phyloP scores from a whole-genome alignment of 2,888 invertebrate genomes.

The Heliconius erato region DNA sequence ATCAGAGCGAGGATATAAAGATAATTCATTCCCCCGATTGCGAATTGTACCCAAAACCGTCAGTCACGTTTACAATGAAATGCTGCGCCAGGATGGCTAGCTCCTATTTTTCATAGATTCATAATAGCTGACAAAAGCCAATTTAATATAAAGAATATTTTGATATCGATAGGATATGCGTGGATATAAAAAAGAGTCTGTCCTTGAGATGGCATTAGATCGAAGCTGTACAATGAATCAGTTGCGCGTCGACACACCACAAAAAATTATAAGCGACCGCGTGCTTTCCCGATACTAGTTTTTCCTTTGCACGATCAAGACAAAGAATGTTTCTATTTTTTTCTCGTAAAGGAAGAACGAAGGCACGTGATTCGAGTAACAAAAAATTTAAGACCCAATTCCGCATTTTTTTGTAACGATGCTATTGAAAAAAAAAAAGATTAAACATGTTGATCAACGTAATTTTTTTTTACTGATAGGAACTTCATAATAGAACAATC shows the following conservation, averaged over 20 bases:
- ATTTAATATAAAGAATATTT: neutral
- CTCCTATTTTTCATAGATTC: neutral
- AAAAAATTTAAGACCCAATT: conserved; percentile 7
- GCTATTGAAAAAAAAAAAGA: neutral
- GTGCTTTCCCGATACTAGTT: conserved; percentile 40
- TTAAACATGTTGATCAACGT: neutral
- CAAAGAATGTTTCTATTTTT: conserved; percentile 20
- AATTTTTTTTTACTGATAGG: neutral
- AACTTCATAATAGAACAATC: neutral
- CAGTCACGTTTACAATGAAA: neutral
- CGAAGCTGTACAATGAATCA: conserved; percentile 36
- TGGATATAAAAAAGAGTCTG: conserved; percentile 12
- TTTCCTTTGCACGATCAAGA: conserved; percentile 25
- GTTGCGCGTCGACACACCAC: conserved; percentile 32
- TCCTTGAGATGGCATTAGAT: conserved; percentile 37
- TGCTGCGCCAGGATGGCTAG: neutral
- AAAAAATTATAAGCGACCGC: conserved; percentile 46
- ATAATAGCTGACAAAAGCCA: neutral
- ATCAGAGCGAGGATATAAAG: neutral
- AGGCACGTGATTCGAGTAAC: conserved; percentile 13
- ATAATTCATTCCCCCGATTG: neutral
- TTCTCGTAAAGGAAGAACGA: conserved; percentile 22
- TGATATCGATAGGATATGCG: neutral
- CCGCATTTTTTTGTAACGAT: conserved; percentile 4
- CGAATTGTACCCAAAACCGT: neutral